Percentiles rank a stretch among this genome's conserved stretches.
These are phyloP conservation scores for Cassiopea andromeda DNA, from an alignment of 30 jellyfish, hydroid and myxozoan species.

Conservation along the genomic window DNA sequence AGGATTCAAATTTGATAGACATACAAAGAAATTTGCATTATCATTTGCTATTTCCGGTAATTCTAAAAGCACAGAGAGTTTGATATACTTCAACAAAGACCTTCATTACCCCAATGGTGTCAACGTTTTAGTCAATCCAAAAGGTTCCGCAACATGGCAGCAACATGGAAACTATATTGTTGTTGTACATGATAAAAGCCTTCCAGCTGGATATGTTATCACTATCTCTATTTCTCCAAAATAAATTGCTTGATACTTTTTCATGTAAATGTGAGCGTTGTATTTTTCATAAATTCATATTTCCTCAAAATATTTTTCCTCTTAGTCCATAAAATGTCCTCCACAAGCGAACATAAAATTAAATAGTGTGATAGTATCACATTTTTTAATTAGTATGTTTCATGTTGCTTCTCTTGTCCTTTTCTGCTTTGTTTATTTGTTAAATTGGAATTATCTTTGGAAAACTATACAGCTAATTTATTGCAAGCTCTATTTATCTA, in stretches of 20 bases:
- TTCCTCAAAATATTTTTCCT: too few species aligned
- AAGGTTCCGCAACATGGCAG: slow-evolving; percentile 49
- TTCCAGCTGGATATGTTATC: slow-evolving; percentile 53
- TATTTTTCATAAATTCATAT: too few species aligned
- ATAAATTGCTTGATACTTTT: background rate
- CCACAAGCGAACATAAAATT: too few species aligned
- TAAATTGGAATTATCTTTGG: too few species aligned
- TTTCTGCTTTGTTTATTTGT: too few species aligned
- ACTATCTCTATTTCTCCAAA: slow-evolving; percentile 44
- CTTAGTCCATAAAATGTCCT: too few species aligned
- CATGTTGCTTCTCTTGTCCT: too few species aligned
- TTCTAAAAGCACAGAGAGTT: slow-evolving; percentile 75
- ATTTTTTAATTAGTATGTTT: too few species aligned
- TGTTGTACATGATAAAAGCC: slow-evolving; percentile 48
- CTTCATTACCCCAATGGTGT: slow-evolving; percentile 91
- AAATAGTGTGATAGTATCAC: too few species aligned
- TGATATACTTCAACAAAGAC: slow-evolving; percentile 71
- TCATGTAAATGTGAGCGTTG: background rate
- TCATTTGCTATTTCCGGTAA: slow-evolving; percentile 50
- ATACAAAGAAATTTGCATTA: slow-evolving; percentile 60
- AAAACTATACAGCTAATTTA: too few species aligned
- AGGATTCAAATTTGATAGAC: slow-evolving; percentile 61
- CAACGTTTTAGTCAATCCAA: slow-evolving; percentile 53
- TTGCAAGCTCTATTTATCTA: too few species aligned
- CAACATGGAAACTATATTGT: slow-evolving; percentile 44